Conservation (phyloP, 2,113 vertebrate species). For the Pterocles orientalis region DNA sequence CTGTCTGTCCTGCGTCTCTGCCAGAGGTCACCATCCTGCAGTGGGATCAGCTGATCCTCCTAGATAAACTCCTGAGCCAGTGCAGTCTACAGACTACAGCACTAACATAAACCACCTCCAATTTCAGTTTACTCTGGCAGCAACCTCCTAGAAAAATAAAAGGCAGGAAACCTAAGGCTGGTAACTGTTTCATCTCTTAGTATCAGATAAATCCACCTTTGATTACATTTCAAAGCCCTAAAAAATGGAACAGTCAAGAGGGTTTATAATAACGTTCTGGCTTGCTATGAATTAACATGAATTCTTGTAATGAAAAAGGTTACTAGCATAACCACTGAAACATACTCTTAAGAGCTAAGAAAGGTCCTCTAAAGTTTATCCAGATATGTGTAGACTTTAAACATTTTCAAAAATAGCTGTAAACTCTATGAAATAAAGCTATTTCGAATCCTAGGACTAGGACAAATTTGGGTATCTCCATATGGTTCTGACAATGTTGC, state of each 20-base stretch:
- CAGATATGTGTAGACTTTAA: neutral
- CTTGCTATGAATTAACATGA: slow-evolving; percentile 23
- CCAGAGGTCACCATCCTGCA: slow-evolving; percentile 61
- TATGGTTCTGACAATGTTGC: neutral
- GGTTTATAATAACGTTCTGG: slow-evolving; percentile 3
- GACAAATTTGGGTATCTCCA: neutral
- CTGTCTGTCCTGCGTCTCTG: slow-evolving; percentile 43
- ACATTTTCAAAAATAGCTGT: neutral
- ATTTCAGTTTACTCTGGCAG: slow-evolving; percentile 58
- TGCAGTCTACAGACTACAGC: slow-evolving; percentile 3
- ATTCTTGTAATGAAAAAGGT: neutral
- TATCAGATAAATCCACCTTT: slow-evolving; percentile 27
- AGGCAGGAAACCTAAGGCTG: slow-evolving; percentile 16
- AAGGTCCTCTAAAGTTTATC: neutral
- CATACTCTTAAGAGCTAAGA: neutral
- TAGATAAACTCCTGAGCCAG: slow-evolving; percentile 54
- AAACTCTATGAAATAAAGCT: neutral
- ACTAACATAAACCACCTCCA: slow-evolving; percentile 54
- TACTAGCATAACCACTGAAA: neutral
- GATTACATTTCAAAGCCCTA: slow-evolving; percentile 36
- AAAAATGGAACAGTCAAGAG: neutral
- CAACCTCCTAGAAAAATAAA: slow-evolving; percentile 24
- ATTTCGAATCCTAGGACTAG: neutral
- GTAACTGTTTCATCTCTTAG: slow-evolving; percentile 11
- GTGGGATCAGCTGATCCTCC: slow-evolving; percentile 57